Conservation (phyloP, 2,888 invertebrate genomes). For the Ethmia dodecea region DNA sequence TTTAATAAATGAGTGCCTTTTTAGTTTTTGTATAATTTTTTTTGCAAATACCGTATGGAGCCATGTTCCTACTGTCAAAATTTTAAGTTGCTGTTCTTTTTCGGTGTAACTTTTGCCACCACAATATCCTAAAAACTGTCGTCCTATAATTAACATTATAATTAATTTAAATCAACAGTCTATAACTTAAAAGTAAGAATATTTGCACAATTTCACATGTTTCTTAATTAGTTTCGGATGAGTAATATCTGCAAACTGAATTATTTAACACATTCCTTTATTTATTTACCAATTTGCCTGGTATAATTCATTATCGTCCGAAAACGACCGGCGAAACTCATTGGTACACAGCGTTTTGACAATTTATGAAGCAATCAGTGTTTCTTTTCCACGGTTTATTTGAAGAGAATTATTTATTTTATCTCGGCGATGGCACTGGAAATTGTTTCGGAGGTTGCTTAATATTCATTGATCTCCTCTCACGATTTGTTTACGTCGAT, state of each 20-base stretch:
- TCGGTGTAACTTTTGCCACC: too few relatives aligned
- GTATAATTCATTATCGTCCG: constrained; percentile 51
- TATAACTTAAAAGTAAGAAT: too few relatives aligned
- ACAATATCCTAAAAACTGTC: too few relatives aligned
- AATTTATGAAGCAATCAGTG: constrained; percentile 72
- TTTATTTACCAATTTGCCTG: constrained; percentile 55
- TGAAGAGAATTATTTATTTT: constrained; percentile 61
- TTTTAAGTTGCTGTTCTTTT: too few relatives aligned
- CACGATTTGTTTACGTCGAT: constrained; percentile 65
- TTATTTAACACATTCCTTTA: constrained; percentile 33
- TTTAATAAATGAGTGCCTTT: too few relatives aligned
- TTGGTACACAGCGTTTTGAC: constrained; percentile 52
- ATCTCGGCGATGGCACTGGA: constrained; percentile 52
- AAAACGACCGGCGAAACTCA: constrained; percentile 43
- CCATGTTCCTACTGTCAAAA: too few relatives aligned
- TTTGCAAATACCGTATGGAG: too few relatives aligned
- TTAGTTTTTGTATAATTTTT: too few relatives aligned
- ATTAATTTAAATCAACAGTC: too few relatives aligned
- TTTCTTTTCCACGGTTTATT: constrained; percentile 59
- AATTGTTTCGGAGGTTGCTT: constrained; percentile 65
- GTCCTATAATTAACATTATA: too few relatives aligned
- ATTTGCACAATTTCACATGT: constrained; percentile 29
- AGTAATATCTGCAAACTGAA: constrained; percentile 31
- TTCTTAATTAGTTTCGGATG: constrained; percentile 45
- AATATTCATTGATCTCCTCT: constrained; percentile 70